phyloP scores from a whole-genome alignment of 2,888 invertebrate species.

The Nomada fucata region DNA sequence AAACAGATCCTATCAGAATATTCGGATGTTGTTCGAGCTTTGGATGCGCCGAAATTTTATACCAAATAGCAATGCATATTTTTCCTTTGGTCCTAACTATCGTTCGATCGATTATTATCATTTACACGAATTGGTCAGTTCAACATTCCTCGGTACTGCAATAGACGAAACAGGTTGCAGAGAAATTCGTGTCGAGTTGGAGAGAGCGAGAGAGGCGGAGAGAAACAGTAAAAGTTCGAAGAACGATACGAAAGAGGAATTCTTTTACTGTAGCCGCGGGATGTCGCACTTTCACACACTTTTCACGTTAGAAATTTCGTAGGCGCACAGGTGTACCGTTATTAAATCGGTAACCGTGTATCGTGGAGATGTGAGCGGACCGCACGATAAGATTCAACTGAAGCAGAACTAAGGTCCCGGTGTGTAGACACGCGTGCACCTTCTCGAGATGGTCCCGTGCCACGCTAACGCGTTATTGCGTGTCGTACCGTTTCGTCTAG shows the following conservation, averaged over 20 bases:
- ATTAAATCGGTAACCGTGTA: slow-evolving; percentile 41
- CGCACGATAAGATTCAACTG: slow-evolving; percentile 77
- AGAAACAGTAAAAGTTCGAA: neutral
- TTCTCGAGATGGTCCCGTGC: slow-evolving; percentile 40
- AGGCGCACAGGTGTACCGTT: slow-evolving; percentile 17
- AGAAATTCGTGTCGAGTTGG: too few species aligned
- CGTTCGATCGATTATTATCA: too few species aligned
- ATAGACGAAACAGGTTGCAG: too few species aligned
- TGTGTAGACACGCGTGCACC: slow-evolving; percentile 48
- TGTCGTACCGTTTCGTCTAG: slow-evolving; percentile 20
- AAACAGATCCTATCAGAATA: neutral
- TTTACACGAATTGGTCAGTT: neutral
- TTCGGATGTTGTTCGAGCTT: too few species aligned
- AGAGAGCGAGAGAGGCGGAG: too few species aligned
- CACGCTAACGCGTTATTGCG: slow-evolving; percentile 32
- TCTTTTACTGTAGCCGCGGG: neutral
- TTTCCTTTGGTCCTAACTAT: neutral
- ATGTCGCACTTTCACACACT: slow-evolving; percentile 34
- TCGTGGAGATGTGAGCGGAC: slow-evolving; percentile 68
- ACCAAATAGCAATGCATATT: neutral
- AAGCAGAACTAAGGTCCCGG: slow-evolving; percentile 36
- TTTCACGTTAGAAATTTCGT: slow-evolving; percentile 27
- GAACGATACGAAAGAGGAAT: neutral
- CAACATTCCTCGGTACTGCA: too few species aligned
- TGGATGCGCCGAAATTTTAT: too few species aligned